These are phyloP conservation scores for Limnothrissa miodon DNA, from an alignment of 2,113 vertebrate species.

Conservation along the genomic window DNA sequence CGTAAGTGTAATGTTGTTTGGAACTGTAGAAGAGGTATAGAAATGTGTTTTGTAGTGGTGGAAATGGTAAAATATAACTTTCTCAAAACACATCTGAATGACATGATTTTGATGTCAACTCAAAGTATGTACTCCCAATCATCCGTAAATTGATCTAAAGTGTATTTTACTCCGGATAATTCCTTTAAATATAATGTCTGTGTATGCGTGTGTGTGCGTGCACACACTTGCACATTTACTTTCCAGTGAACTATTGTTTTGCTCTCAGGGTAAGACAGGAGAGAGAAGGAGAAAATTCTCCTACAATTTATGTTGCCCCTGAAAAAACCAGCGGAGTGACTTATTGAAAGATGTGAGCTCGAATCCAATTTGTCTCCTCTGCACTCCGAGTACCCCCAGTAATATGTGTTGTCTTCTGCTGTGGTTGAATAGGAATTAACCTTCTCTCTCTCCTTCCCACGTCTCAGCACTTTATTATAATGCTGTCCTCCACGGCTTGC, in stretches of 20 bases:
- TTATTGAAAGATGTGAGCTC: conserved; percentile 60
- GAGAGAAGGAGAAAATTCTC: conserved; percentile 19
- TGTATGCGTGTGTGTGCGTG: conserved; percentile 30
- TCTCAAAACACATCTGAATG: no score
- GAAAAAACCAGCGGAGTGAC: conserved; percentile 57
- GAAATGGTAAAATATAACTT: no score
- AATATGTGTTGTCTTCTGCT: conserved; percentile 53
- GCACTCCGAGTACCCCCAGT: conserved; percentile 51
- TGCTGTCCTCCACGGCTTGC: conserved; percentile 36
- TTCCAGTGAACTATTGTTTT: conserved; percentile 37
- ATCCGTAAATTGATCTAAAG: no score
- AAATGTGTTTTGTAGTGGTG: no score
- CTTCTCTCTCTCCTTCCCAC: conserved; percentile 42
- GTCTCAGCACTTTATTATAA: conserved; percentile 47
- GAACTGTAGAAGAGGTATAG: no score
- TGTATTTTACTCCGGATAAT: no score
- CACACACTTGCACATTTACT: conserved; percentile 51
- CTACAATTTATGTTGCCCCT: conserved; percentile 59
- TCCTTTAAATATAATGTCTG: neutral
- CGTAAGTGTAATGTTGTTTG: no score
- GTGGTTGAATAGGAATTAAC: conserved; percentile 56
- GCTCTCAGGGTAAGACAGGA: conserved; percentile 39
- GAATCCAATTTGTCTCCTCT: conserved; percentile 62
- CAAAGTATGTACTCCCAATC: no score
- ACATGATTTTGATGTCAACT: no score